Percentiles rank a stretch among this genome's conserved stretches.
These are phyloP conservation scores for Trypoxylon attenuatum DNA, from an alignment of 2,888 invertebrate genomes.

Conservation along the genomic window DNA sequence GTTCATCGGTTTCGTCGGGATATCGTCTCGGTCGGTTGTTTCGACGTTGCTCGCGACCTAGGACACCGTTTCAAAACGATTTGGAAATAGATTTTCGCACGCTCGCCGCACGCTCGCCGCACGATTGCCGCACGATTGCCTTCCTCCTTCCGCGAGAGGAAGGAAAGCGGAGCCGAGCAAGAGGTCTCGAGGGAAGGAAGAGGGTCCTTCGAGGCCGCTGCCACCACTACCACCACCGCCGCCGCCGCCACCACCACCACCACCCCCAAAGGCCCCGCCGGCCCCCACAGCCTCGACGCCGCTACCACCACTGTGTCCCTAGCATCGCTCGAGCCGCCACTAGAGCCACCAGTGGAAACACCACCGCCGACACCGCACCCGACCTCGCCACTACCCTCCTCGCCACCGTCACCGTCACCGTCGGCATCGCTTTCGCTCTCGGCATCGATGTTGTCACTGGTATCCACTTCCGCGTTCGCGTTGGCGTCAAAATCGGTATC, in stretches of 20 bases:
- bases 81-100: no score
- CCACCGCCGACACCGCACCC: constrained; percentile 6
- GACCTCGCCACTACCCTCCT: constrained; percentile 24
- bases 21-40: no score
- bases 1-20: no score
- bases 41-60: neutral
- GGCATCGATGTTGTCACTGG: no score
- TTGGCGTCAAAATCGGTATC: no score
- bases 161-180: neutral
- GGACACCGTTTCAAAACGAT: neutral
- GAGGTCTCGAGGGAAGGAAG: neutral
- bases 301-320: neutral
- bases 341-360: constrained; percentile 4
- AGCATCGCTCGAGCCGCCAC: neutral
- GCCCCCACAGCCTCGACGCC: neutral
- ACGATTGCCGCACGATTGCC: neutral
- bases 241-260: constrained; percentile 12
- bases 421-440: constrained; percentile 18
- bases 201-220: neutral
- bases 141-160: neutral
- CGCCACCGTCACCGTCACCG: constrained; percentile 14
- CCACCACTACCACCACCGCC: constrained; percentile 9
- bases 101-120: neutral
- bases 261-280: neutral
- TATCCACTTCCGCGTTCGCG: constrained; percentile 32